These are phyloP conservation scores for Tyto alba DNA, from an alignment of 2,113 vertebrate genomes.

Conservation along the genomic window DNA sequence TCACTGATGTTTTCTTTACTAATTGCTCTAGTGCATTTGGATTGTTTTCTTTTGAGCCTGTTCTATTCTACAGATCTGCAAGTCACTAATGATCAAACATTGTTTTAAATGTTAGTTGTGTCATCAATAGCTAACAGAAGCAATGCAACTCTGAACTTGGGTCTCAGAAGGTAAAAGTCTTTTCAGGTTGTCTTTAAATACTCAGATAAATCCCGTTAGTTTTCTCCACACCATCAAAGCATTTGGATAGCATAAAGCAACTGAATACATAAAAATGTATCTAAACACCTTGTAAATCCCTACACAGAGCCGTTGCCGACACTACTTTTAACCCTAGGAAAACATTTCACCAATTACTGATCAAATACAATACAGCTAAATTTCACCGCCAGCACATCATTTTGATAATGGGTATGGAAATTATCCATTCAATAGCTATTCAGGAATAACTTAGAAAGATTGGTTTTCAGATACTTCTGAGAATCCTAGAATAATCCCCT, in stretches of 20 bases:
- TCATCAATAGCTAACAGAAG: neutral
- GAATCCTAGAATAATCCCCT: slow-evolving; percentile 69
- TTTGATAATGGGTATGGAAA: slow-evolving; percentile 76
- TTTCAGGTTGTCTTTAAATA: slow-evolving; percentile 56
- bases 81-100: neutral
- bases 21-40: neutral
- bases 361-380: slow-evolving; percentile 74
- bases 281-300: slow-evolving; percentile 69
- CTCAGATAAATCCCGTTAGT: slow-evolving; percentile 54
- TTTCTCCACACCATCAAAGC: slow-evolving; percentile 58
- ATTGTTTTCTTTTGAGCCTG: neutral
- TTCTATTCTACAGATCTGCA: neutral
- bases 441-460: slow-evolving; percentile 74
- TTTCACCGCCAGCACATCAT: slow-evolving; percentile 70
- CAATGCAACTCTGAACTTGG: slow-evolving; percentile 20
- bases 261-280: slow-evolving; percentile 66
- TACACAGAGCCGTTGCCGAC: slow-evolving; percentile 58
- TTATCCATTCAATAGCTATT: slow-evolving; percentile 76
- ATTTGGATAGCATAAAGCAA: slow-evolving; percentile 65
- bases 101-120: neutral
- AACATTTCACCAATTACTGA: slow-evolving; percentile 75
- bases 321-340: slow-evolving; percentile 68
- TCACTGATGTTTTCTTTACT: neutral
- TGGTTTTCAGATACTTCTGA: slow-evolving; percentile 74
- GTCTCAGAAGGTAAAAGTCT: slow-evolving; percentile 50